Base-by-base conservation (phyloP, 2,888 invertebrate species). In the Tethea ocularis region DNA sequence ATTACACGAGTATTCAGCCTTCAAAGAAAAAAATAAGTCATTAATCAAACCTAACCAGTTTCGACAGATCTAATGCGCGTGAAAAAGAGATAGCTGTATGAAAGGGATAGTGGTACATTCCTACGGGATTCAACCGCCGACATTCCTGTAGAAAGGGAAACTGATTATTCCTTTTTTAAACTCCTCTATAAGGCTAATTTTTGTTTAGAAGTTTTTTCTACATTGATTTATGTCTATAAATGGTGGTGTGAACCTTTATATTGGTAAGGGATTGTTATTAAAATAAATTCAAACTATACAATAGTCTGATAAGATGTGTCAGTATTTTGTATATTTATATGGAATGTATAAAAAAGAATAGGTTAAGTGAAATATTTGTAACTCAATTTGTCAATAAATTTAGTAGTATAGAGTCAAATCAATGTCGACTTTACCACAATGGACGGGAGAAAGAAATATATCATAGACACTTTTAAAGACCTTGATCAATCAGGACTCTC, bases 11-110 rank as follows among this genome's bases (percentile, higher is more conserved):
- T 74, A 84, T 83, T 80, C 82, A 79, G 78, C 70, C 69, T 74
- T 70, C 55, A 59, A 61, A 67, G 62, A 75, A 61, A 74, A 69
- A 79, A 84, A 81, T 84, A 72, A 75, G 66, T 71, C 82, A 89
- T 91, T 89, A 88, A 90, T 91, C 91, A 90, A 83, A 77, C 69
- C 67, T 84, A 89, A 90, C 89, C 81, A 83, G 88, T 87, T 86
- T 74, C 68, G 63, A 74, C 74, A 72, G 68, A 66, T 67, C 64
- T 64, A 62, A 59, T 62, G 61, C 58, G 63, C 52, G 76, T 61
- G 56, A 58, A 77, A 86, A 63, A 68, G 73, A 68, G 79, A 82
- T 59, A 66, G 74, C 63, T 13, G 62, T 61, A 61, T 72, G 74
- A 84, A 89, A 86, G 86, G 82, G 87, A 89, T 71, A 84, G 86